Base-by-base conservation (phyloP, 1,140 invertebrate species). In the Drosophila parvula region DNA sequence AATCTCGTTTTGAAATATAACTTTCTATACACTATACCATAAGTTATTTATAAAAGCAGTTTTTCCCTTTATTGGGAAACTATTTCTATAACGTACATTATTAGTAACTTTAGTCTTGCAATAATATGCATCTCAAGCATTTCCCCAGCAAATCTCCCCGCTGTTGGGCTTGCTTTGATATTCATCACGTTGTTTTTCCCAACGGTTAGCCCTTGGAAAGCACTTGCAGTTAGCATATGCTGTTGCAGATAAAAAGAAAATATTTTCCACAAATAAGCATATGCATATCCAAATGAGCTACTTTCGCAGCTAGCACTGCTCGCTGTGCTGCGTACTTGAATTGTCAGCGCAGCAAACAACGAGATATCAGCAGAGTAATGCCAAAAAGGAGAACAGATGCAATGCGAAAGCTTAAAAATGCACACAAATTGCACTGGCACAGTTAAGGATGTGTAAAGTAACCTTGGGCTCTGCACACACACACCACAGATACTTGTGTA, bases 261-360 rank as follows among this genome's bases (percentile, higher is more conserved):
- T 14, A 34, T 47, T 67, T 67, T 51, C 22, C 12, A 14, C 45
- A 68, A 68, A 68, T 36, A 64, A 64, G 44, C 43, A 16, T 40
- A 16, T 40, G 41, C 45, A 67, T 45, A 67, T 44, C 32, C 47
- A 69, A 69, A 69, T 73, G 69, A 73, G 69, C 69, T 73, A 73
- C 36, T 59, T 71, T 58, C 8, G 44, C 53, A 59, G 30, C 14
- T 38, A 59, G 43, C 67, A 41, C 65, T 68, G 18, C 69, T 50
- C 53, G 69, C 69, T 73, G 69, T 71, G 69, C 69, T 71, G 69
- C 69, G 69, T 73, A 50, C 69, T 73, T 73, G 69, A 59, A 73
- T 73, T 73, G 69, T 73, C 69, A 71, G 68, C 10, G 43, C 67
- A 71, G 38, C 40, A 43, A 41, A 71, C 68, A 58, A 70, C 41